Evolutionary conservation across 2,113 vertebrate species (phyloP).

Genomic region (Ciconia maguari): DNA sequence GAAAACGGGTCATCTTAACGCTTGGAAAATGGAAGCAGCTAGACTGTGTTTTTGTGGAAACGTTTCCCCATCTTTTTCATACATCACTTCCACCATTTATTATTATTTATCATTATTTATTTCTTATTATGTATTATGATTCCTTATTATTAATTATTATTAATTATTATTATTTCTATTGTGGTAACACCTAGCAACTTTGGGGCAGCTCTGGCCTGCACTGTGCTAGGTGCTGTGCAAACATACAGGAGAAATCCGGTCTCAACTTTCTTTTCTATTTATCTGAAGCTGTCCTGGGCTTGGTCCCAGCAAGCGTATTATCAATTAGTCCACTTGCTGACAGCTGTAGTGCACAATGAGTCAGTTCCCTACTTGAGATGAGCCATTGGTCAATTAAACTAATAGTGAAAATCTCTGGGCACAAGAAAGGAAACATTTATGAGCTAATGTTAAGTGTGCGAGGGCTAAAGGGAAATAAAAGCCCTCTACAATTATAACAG

Average conservation of each 20-base stretch:
- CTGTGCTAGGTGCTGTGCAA: not conserved
- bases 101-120: not conserved
- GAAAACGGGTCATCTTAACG: not conserved
- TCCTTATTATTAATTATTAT: not conserved
- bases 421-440: conserved; percentile 27
- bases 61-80: not conserved
- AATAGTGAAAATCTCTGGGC: conserved; percentile 9
- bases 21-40: not conserved
- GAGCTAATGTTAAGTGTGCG: not conserved
- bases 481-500: not conserved
- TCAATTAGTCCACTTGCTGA: not conserved
- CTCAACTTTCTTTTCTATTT: not conserved
- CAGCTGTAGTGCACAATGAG: not conserved
- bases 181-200: not conserved
- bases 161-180: not conserved
- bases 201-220: not conserved
- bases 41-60: not conserved
- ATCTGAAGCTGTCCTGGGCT: not conserved
- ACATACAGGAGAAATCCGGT: not conserved
- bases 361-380: not conserved
- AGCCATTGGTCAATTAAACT: not conserved
- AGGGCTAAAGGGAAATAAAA: conserved; percentile 21
- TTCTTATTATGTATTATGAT: not conserved
- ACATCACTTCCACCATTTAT: not conserved
- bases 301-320: fast-evolving